These are phyloP conservation scores for Lutra lutra DNA, from an alignment of 2,797 vertebrate species.

Conservation along the genomic window DNA sequence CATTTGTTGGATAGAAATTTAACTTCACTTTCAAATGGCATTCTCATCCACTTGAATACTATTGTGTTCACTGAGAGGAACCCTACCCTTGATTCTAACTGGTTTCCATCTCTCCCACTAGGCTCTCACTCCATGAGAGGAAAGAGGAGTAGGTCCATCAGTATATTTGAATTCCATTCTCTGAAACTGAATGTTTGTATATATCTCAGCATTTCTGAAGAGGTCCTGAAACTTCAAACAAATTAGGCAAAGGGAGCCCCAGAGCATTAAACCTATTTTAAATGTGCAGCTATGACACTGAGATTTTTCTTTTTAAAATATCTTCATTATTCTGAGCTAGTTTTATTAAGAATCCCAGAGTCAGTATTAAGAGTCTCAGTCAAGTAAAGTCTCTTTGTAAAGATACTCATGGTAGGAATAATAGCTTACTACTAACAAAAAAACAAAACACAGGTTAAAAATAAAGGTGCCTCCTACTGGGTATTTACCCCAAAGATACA, in stretches of 20 bases:
- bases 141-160: not conserved
- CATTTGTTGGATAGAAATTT: not conserved
- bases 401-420: not conserved
- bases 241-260: not conserved
- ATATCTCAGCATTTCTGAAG: not conserved
- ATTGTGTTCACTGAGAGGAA: not conserved
- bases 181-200: not conserved
- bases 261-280: not conserved
- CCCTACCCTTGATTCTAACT: not conserved
- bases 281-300: not conserved
- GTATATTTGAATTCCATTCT: not conserved
- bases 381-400: not conserved
- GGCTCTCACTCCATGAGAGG: not conserved
- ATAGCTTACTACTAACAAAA: not conserved
- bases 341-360: not conserved
- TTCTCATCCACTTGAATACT: not conserved
- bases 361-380: not conserved
- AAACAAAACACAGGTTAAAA: not conserved
- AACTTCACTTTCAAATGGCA: not conserved
- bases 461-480: not conserved
- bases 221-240: not conserved
- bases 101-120: not conserved
- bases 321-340: not conserved
- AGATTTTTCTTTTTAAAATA: constrained; percentile 27
- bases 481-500: no score